These are phyloP conservation scores for Papilio dardanus DNA, from an alignment of 1,140 invertebrate species.

Conservation along the genomic window DNA sequence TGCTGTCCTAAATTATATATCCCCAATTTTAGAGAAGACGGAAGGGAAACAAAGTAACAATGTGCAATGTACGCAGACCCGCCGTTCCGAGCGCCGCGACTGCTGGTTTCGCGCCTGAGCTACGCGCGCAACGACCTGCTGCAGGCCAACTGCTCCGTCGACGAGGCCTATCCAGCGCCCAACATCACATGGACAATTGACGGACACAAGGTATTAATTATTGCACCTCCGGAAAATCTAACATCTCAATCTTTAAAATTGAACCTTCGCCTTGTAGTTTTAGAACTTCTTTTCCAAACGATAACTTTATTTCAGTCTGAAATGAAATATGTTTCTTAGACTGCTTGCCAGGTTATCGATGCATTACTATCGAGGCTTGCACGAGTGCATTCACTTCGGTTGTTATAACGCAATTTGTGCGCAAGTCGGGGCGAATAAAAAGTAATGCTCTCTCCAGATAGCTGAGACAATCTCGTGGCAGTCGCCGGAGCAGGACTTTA, in stretches of 20 bases:
- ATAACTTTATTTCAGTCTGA: too few species aligned
- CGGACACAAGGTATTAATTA: conserved; percentile 83
- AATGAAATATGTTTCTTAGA: too few species aligned
- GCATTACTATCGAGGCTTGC: too few species aligned
- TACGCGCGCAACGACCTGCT: conserved; percentile 87
- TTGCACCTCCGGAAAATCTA: not conserved
- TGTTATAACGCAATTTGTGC: not conserved
- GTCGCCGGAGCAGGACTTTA: conserved; percentile 66
- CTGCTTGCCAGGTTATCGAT: too few species aligned
- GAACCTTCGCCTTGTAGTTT: too few species aligned
- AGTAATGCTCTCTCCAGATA: conserved; percentile 52
- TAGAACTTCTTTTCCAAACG: too few species aligned
- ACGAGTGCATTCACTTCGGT: not conserved
- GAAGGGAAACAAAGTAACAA: not conserved
- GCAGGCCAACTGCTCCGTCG: conserved; percentile 86
- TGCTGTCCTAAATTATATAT: not conserved
- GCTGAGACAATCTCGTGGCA: conserved; percentile 66
- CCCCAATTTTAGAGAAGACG: not conserved
- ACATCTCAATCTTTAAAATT: too few species aligned
- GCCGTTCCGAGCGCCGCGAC: conserved; percentile 67
- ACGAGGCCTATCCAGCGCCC: conserved; percentile 86
- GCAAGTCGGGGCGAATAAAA: not conserved
- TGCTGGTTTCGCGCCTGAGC: conserved; percentile 81
- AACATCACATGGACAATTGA: conserved; percentile 89
- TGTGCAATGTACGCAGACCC: not conserved